Evolutionary conservation across 1,140 invertebrate species (phyloP), one percentile per base, ranked within the genome.

Genomic region (Pseudomyrmex cubaensis): DNA sequence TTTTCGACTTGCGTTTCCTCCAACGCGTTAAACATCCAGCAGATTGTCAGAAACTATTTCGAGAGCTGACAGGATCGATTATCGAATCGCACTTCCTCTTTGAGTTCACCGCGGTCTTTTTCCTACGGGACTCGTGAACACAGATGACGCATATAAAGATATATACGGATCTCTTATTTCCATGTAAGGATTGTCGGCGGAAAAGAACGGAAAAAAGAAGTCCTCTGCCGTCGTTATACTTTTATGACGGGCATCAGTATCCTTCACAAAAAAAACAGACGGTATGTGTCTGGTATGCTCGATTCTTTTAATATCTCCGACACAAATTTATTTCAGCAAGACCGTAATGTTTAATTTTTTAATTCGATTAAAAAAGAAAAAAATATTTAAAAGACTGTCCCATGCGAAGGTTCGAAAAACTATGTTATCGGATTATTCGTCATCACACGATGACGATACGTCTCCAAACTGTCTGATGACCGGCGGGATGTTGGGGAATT

Each of bases 201-300:
- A 70, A 78, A 78, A 78, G 44, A 15, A 9, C 69, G 25, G 70
- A 77, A 78, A 83, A 20, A 73, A 59, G 12, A 70, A 75, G n/a
- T 46, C 52, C 46, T 52, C 17, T 46, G 69, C 76, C 35, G 61
- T 61, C 67, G 70, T 84, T 35, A 35, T 50, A 64, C 78, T 89
- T 90, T 90, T 90, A 90, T 73, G 88, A 61, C 67, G 25, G 83
- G 80, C 67, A 63, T 67, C 78, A 77, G 85, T 83, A 72, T 70
- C 62, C 75, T 89, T 82, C 57, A 35, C 82, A 86, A 83, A 86
- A 87, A 25, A 25, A 22, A 0, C 25, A 25, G 25, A 25, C 25
- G 25, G 25, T 25, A 3, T 25, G 62, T 10, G 46, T 50, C 52
- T 75, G 74, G n/a, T n/a, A n/a, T 12, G 62, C n/a, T 25, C 48